Percentiles rank a stretch among this genome's conserved stretches.
phyloP scores from a whole-genome alignment of 2,113 vertebrate species.

The Zonotrichia leucophrys region DNA sequence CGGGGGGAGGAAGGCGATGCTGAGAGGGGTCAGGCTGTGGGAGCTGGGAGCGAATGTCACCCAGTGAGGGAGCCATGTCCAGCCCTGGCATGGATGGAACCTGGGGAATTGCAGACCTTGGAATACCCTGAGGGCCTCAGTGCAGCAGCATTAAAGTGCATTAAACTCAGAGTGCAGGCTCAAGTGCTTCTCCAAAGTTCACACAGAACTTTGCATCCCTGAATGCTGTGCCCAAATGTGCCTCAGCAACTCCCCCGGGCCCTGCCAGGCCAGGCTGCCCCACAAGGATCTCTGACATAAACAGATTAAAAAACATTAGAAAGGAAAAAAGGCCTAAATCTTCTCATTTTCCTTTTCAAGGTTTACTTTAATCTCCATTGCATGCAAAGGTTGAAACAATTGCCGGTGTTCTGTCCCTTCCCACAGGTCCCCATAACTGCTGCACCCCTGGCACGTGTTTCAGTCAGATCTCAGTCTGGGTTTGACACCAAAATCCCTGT shows the following conservation, averaged over 20 bases:
- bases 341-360: neutral
- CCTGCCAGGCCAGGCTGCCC: neutral
- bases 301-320: neutral
- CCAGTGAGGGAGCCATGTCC: rapidly evolving
- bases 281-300: neutral
- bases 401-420: neutral
- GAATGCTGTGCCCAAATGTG: neutral
- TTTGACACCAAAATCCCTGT: neutral
- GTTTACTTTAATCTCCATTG: neutral
- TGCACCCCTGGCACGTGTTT: neutral
- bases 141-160: neutral
- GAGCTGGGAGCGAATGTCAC: neutral
- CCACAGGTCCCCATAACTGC: rapidly evolving
- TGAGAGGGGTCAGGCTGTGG: neutral
- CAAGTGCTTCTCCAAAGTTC: neutral
- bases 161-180: neutral
- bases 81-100: neutral
- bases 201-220: neutral
- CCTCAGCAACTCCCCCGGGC: neutral
- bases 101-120: neutral
- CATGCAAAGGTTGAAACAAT: neutral
- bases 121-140: neutral
- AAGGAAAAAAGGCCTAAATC: neutral
- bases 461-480: neutral
- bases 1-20: rapidly evolving